These are phyloP conservation scores for Apantesis nais DNA, from an alignment of 2,888 invertebrate genomes.

Conservation along the genomic window DNA sequence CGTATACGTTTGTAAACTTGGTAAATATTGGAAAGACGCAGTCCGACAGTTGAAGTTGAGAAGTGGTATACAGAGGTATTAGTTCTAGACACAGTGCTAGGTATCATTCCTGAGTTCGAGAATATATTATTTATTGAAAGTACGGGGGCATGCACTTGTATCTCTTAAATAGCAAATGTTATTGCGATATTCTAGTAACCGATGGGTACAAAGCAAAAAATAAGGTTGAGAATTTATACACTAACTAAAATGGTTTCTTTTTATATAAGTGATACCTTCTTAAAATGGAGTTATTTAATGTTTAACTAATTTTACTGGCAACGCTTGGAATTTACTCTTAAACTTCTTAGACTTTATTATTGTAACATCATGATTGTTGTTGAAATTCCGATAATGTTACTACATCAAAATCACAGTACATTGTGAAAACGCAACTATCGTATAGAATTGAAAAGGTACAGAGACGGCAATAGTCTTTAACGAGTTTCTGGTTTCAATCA, in stretches of 20 bases:
- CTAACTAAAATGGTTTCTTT: background rate
- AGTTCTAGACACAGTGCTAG: too few relatives aligned
- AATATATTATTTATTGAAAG: too few relatives aligned
- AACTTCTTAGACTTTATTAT: background rate
- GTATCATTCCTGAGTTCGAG: too few relatives aligned
- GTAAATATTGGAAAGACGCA: too few relatives aligned
- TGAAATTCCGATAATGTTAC: background rate
- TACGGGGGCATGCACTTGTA: too few relatives aligned
- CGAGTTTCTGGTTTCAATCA: background rate
- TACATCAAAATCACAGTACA: background rate
- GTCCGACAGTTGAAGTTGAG: too few relatives aligned
- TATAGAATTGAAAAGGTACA: background rate
- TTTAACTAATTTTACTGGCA: background rate
- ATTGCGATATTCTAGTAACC: too few relatives aligned
- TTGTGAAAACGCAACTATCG: slow-evolving; percentile 4
- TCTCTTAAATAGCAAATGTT: too few relatives aligned
- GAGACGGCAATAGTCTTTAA: background rate
- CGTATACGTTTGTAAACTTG: too few relatives aligned
- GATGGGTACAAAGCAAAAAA: too few relatives aligned
- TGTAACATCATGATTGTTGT: background rate
- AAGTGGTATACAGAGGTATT: too few relatives aligned
- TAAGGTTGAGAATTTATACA: too few relatives aligned
- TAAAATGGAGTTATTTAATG: background rate
- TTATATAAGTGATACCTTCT: background rate
- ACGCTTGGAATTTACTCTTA: background rate